Evolutionary conservation across 2,888 invertebrate species (phyloP).

Genomic region (Apamea monoglypha): DNA sequence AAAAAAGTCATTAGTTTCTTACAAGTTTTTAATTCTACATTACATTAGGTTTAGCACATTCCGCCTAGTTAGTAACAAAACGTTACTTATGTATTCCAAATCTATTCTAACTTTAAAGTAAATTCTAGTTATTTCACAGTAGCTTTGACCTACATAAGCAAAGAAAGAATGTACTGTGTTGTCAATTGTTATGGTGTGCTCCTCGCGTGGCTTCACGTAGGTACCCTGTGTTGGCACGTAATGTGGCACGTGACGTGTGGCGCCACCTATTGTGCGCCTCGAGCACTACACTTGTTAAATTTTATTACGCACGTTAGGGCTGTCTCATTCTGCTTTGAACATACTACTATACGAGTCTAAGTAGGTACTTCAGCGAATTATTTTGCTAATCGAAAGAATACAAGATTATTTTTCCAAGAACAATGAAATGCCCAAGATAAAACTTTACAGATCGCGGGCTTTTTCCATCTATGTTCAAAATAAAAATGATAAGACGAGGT

Average conservation of each 20-base stretch:
- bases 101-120: neutral
- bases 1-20: neutral
- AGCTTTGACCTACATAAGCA: neutral
- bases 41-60: neutral
- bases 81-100: neutral
- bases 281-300: conserved; percentile 52
- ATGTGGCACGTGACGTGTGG: conserved; percentile 45
- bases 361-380: neutral
- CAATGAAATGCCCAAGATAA: neutral
- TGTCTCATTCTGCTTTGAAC: conserved; percentile 9
- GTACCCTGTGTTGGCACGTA: conserved; percentile 49
- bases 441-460: neutral
- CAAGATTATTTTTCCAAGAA: neutral
- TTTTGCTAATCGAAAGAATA: neutral
- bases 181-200: conserved; percentile 40
- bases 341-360: neutral
- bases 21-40: neutral
- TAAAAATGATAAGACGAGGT: neutral
- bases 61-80: neutral
- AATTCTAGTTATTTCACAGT: neutral
- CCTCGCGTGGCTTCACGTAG: conserved; percentile 20
- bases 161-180: conserved; percentile 18
- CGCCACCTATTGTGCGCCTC: conserved; percentile 41
- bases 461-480: neutral
- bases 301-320: conserved; percentile 27